Evolutionary conservation across 2,888 invertebrate species (phyloP), one percentile per base, ranked within the genome.

Genomic region (Tetrapedia diversipes): DNA sequence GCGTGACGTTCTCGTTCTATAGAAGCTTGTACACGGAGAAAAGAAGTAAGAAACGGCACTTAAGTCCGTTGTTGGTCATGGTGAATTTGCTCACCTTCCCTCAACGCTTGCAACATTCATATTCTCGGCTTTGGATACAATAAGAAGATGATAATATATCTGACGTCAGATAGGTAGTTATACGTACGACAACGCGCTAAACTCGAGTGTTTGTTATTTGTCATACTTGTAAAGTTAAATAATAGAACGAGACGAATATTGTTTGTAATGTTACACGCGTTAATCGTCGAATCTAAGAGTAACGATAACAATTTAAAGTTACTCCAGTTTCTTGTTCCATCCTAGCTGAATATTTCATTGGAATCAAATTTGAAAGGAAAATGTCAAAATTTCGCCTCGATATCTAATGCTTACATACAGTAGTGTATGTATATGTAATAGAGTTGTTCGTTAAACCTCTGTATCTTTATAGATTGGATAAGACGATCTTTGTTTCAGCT

Each of bases 91-190:
- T 32, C n/a, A n/a, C 37, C 34, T 54, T 32, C 19, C 56, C 41
- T 22, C 27, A 19, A 37, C 32, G 43, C 6, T 22, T 39, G 19
- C 11, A 32, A 19, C 19, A n/a, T 54, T 43, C 24, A 24, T 63
- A 49, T 47, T 47, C 49, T 16, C 47, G 43, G 37, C 66, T 47
- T 47, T 29, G 64, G 45, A 60, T 70, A 79, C 74, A 79, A 60
- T 70, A 74, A 64, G 64, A 79, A 70, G 66, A 47, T 49, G 14
- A 59, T 68, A 43, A 60, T 66, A 24, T 16, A n/a, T n/a, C n/a
- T 66, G 60, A 74, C 45, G 68, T 82, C 68, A 71, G 27, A 19
- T 57, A 8, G 14, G 22, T 57, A 8, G 14, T 53, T 66, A 22
- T 43, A 49, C 27, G 4, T 11, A 32, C 14, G 32, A 27, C 43